Evolutionary conservation across 2,797 vertebrate genomes (phyloP), one percentile per base, ranked within the genome.

Genomic region (Martes flavigula): DNA sequence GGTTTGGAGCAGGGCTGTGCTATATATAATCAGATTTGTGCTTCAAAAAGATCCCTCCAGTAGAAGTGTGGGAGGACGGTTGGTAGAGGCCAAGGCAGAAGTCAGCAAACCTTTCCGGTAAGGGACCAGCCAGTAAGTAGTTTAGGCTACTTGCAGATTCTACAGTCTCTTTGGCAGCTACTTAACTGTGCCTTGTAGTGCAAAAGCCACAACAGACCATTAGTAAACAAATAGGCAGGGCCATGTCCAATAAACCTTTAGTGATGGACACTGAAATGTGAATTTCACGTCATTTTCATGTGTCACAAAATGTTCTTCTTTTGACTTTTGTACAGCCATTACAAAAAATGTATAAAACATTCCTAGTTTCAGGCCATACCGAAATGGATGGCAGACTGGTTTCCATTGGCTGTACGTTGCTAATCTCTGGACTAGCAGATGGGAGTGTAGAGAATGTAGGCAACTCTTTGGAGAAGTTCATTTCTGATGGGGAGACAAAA

Each of bases 281-380:
- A 88, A 83, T 90, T 92, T 82, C 91, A 90, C 3, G 7, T 81
- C 40, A 84, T 81, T 91, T 54, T 72, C 73, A 78, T 4, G 2
- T 48, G 75, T 46, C 68, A 89, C 38, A 51, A 91, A 93, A 62
- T 66, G 58, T 60, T 35, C 7, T 35, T 90, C 20, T 90, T 70
- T 58, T 66, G n/a, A 21, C 72, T 82, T 58, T 46, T 66, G 64
- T n/a, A 43, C 81, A 83, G 40, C 21, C 64, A 72, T 87, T 92
- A 60, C 79, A 94, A 94, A 94, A 96, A 75, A 66, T 72, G 27
- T 89, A 25, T 66, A 90, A 85, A 85, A 9, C 54, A 20, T 95
- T 87, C 58, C 82, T 85, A 90, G 51, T 38, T 90, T 84, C 56
- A 79, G 60, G 73, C 35, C 40, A 87, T n/a, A 78, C 54, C 25